phyloP scores from a whole-genome alignment of 2,797 vertebrate species.

The Anableps anableps region DNA sequence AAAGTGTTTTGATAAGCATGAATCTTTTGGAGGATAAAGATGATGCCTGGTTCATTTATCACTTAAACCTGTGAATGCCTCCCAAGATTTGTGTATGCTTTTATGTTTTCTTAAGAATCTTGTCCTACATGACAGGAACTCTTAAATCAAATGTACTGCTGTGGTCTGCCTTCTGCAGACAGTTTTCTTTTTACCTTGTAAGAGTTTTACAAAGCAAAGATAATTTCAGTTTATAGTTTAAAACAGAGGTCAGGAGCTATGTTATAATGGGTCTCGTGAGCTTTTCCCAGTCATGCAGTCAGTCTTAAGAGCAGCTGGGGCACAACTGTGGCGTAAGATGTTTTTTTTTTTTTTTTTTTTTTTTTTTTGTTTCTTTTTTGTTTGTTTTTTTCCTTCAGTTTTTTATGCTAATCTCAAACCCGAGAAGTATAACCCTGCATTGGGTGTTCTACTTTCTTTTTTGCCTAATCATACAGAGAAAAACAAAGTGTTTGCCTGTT shows the following conservation, averaged over 20 bases:
- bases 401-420: constrained; percentile 53
- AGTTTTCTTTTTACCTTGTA: not conserved
- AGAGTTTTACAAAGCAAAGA: constrained; percentile 46
- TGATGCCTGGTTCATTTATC: constrained; percentile 46
- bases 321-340: constrained; percentile 46
- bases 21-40: constrained; percentile 52
- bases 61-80: constrained; percentile 39
- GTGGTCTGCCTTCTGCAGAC: not conserved
- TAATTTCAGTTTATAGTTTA: constrained; percentile 51
- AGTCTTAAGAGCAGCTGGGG: constrained; percentile 38
- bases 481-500: constrained; percentile 37
- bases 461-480: constrained; percentile 19
- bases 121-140: constrained; percentile 1
- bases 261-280: constrained; percentile 58
- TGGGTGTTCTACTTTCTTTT: constrained; percentile 34
- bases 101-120: not conserved
- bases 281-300: constrained; percentile 51
- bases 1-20: constrained; percentile 68
- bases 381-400: constrained; percentile 23
- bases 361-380: constrained; percentile 19
- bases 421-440: constrained; percentile 50
- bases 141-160: not conserved
- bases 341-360: constrained; percentile 50
- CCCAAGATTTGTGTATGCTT: constrained; percentile 14
- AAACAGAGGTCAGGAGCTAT: constrained; percentile 52